Conservation (phyloP, 2,797 vertebrate species). For the Crypturellus tataupa region DNA sequence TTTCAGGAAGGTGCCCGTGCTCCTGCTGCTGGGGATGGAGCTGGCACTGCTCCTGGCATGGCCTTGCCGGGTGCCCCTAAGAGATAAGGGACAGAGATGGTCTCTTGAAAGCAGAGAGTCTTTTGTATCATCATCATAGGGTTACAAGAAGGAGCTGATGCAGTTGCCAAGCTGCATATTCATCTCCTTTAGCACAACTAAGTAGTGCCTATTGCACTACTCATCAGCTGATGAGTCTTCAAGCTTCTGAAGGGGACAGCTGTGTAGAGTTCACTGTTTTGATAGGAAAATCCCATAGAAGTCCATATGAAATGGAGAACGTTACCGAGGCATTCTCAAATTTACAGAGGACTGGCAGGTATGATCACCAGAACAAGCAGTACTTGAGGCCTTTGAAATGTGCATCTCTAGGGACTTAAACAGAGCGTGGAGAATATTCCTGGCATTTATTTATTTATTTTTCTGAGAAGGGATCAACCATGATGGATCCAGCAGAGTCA, state of each 20-base stretch:
- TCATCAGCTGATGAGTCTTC: neutral
- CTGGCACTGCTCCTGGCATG: neutral
- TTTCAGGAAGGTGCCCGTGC: rapidly evolving
- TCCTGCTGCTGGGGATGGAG: neutral
- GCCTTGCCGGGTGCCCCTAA: neutral
- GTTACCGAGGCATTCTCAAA: neutral
- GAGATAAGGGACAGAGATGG: neutral
- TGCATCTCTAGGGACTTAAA: neutral
- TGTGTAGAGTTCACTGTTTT: neutral
- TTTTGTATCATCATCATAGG: neutral
- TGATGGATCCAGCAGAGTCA: neutral
- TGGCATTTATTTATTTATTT: neutral
- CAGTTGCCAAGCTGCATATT: neutral
- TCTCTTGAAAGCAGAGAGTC: neutral
- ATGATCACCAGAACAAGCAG: neutral
- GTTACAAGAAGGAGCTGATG: neutral
- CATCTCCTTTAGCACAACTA: no score
- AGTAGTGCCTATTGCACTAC: neutral
- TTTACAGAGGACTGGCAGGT: no score
- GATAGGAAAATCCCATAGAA: neutral
- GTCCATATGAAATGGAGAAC: neutral
- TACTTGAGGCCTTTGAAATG: neutral
- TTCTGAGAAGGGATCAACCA: neutral
- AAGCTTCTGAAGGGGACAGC: neutral
- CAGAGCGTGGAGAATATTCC: neutral